Evolutionary conservation across 2,113 vertebrate species (phyloP).

Genomic region (Hyperoodon ampullatus): DNA sequence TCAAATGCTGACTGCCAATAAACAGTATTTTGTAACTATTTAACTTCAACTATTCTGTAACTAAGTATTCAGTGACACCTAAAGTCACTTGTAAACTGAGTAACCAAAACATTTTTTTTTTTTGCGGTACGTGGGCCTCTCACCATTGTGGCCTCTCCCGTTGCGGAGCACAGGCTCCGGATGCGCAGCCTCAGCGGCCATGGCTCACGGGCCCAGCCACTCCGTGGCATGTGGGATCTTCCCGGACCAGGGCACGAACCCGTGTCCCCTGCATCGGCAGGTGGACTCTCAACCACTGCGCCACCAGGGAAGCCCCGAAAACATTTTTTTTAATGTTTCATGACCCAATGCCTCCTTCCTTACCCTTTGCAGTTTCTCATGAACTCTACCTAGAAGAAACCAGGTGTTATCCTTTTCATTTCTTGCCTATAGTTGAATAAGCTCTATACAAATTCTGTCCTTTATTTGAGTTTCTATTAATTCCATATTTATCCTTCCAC

Average conservation of each 20-base stretch:
- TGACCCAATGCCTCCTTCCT: background rate
- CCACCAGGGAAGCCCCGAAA: no score
- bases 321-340: background rate
- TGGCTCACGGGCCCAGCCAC: no score
- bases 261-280: no score
- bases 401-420: background rate
- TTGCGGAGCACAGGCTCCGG: no score
- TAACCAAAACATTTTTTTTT: background rate
- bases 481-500: background rate
- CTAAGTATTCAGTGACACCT: background rate
- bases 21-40: background rate
- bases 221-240: no score
- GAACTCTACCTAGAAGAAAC: background rate
- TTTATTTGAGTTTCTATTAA: background rate
- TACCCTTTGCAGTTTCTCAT: background rate
- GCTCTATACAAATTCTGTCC: background rate
- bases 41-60: background rate
- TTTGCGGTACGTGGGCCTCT: no score
- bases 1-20: background rate
- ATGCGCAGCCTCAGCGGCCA: no score
- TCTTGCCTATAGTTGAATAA: background rate
- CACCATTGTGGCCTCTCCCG: no score
- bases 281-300: no score
- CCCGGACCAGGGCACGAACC: no score
- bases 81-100: background rate